Evolutionary conservation across 1,140 invertebrate genomes (phyloP), one percentile per base, ranked within the genome.

Genomic region (Ooceraea biroi): DNA sequence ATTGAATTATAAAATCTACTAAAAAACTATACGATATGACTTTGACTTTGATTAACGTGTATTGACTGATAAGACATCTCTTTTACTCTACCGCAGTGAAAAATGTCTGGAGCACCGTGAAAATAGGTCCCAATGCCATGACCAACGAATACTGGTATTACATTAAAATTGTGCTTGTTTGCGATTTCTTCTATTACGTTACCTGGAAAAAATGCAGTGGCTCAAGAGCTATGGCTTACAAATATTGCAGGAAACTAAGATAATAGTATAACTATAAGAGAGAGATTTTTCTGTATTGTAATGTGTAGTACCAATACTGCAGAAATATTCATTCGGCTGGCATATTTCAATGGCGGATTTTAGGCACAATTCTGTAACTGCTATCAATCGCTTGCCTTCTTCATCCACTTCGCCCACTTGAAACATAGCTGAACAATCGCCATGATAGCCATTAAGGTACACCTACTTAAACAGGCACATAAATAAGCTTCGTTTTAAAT

Each of bases 111-210:
- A 2, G 97, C 96, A 5, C 97, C 98, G 94, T 99, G 98, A 92
- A 99, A 99, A 92, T 98, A 98, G 84, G 94, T 94, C 0, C 98
- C 98, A 90, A 99, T 99, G 0, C 98, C 98, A 95, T 99, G 98
- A 0, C 98, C 98, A 87, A 96, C 96, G 92, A 99, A 98, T 50
- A 95, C 95, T 12, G 97, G 97, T 57, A 99, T 94, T 8, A 99
- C 96, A 85, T 94, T 95, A 48, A 96, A 96, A 0, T 96, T 96
- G 63, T 95, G 92, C 77, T 95, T 92, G 73, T 95, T 93, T 17
- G 97, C 97, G 84, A 95, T 95, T 76, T 95, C 93, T 88, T 97
- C 94, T 89, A 98, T 97, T 72, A 94, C 93, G 69, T 94, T 92
- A 8, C 95, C 95, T 95, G 74, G 25, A 82, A 73, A 58, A 89